phyloP scores from a whole-genome alignment of 2,113 vertebrate species.

The Rhabdornis inornatus region DNA sequence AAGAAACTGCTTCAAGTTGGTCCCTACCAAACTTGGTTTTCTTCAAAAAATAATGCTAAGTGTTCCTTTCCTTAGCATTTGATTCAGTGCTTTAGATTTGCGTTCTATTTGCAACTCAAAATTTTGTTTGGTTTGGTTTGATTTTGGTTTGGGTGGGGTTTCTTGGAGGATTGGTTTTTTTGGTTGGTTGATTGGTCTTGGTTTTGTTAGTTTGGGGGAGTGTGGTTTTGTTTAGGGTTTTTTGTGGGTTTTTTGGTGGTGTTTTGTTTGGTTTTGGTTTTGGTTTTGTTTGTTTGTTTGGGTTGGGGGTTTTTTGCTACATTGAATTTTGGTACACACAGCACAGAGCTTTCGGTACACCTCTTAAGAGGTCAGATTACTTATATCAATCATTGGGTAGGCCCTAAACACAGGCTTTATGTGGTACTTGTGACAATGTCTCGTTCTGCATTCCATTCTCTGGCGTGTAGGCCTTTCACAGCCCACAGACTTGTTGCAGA shows the following conservation, averaged over 20 bases:
- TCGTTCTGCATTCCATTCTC: not conserved
- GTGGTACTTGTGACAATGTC: not conserved
- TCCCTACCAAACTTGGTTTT: not conserved
- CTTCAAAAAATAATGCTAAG: not conserved
- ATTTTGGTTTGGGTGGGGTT: not conserved
- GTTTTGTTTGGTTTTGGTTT: not conserved
- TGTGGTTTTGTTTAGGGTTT: too few relatives aligned
- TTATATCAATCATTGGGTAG: not conserved
- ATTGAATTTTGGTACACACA: not conserved
- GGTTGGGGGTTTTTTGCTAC: not conserved
- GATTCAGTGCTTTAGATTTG: not conserved
- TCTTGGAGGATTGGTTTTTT: not conserved
- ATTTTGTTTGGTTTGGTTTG: not conserved
- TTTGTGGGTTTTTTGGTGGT: not conserved
- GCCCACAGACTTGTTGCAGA: not conserved
- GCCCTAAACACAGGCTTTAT: not conserved
- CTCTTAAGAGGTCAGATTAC: not conserved
- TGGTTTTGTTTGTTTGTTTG: not conserved
- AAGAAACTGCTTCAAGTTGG: not conserved
- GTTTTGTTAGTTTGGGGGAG: not conserved
- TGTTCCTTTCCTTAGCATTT: not conserved
- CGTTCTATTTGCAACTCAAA: not conserved
- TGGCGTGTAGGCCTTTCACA: not conserved
- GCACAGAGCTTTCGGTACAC: not conserved
- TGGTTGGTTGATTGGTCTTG: not conserved